Evolutionary conservation across 2,113 vertebrate species (phyloP).

Genomic region (Entelurus aequoreus): DNA sequence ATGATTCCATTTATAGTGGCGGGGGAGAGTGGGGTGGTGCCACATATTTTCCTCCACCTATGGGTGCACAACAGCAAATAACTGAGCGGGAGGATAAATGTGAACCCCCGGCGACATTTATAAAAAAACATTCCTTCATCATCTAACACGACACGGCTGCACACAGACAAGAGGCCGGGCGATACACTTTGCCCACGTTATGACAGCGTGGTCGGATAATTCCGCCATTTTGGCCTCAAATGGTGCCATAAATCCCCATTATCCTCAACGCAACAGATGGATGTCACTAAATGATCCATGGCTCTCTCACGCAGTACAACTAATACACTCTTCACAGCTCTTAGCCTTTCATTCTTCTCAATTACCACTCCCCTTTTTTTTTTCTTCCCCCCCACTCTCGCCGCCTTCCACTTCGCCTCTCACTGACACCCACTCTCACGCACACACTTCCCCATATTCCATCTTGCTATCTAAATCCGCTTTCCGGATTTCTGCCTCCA

Average conservation of each 20-base stretch:
- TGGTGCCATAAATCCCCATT: conserved; percentile 62
- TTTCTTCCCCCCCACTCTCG: conserved; percentile 29
- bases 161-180: conserved; percentile 1
- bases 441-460: not conserved
- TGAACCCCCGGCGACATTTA: no score
- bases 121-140: no score
- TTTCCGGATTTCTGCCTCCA: conserved; percentile 56
- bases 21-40: no score
- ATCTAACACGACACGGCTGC: conserved; percentile 4
- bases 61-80: no score
- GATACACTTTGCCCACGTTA: conserved; percentile 42
- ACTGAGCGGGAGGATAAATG: no score
- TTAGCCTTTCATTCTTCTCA: conserved; percentile 66
- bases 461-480: conserved; percentile 47
- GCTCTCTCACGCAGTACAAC: conserved; percentile 60
- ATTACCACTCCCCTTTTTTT: conserved; percentile 54
- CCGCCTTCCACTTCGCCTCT: conserved; percentile 13
- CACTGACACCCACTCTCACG: not conserved
- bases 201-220: conserved; percentile 47
- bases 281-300: conserved; percentile 69
- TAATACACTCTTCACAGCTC: conserved; percentile 68
- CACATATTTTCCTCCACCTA: no score
- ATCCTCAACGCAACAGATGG: conserved; percentile 54
- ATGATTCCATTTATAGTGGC: no score
- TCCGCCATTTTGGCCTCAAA: conserved; percentile 42